phyloP scores from a whole-genome alignment of 2,797 vertebrate species.

The Chelon auratus region DNA sequence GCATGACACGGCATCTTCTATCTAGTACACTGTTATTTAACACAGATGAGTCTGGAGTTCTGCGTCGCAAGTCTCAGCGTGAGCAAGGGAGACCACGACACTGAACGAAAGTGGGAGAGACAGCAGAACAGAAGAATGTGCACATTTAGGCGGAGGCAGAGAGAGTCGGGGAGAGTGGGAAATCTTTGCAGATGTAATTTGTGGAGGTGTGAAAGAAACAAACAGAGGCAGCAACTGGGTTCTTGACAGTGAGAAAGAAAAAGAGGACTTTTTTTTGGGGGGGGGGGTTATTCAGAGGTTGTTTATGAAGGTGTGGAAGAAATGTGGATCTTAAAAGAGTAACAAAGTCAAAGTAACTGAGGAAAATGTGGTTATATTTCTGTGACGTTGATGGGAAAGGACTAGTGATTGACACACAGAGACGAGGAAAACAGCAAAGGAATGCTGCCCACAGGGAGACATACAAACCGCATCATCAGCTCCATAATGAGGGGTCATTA shows the following conservation, averaged over 20 bases:
- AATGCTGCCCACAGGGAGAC: conserved; percentile 54
- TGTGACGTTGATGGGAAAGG: conserved; percentile 16
- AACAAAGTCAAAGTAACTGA: conserved; percentile 15
- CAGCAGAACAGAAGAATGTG: conserved; percentile 14
- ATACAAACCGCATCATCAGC: conserved; percentile 69
- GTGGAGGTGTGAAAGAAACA: conserved; percentile 33
- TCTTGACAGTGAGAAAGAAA: conserved; percentile 20
- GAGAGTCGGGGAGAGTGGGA: conserved; percentile 3
- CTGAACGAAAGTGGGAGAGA: conserved; percentile 11
- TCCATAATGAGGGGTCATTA: conserved; percentile 75
- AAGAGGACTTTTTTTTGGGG: background rate
- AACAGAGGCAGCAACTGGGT: conserved; percentile 6
- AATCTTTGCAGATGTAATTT: conserved; percentile 40
- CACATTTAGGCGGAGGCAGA: conserved; percentile 17
- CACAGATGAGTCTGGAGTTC: conserved; percentile 17
- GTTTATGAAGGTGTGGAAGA: conserved; percentile 5
- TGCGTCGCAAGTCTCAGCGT: conserved; percentile 31
- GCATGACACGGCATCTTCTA: conserved; percentile 13
- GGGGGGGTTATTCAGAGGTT: conserved; percentile 22
- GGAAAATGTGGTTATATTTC: conserved; percentile 21
- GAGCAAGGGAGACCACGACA: conserved; percentile 16
- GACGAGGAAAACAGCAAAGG: conserved; percentile 47
- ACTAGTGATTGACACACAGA: conserved; percentile 10
- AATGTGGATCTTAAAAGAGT: conserved; percentile 21
- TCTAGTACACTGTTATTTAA: conserved; percentile 16